phyloP scores from a whole-genome alignment of 2,113 vertebrate species.

The Chaetodon auriga region DNA sequence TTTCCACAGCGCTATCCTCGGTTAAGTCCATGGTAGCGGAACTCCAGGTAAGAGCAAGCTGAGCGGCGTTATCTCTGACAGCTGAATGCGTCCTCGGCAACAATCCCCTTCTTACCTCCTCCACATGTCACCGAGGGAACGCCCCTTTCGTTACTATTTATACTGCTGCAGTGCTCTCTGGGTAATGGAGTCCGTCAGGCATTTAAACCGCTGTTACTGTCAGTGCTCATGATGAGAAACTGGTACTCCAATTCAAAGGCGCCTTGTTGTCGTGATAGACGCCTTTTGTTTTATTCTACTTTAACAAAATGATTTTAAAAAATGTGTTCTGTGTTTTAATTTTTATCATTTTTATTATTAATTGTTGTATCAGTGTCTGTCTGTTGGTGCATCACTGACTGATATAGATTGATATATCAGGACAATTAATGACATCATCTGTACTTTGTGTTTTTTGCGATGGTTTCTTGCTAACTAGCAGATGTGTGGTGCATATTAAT shows the following conservation, averaged over 20 bases:
- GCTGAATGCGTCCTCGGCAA: conserved; percentile 73
- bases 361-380: too few relatives aligned
- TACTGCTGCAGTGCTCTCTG: conserved; percentile 66
- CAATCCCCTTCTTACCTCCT: conserved; percentile 83
- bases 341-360: background rate
- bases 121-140: conserved; percentile 82
- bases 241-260: background rate
- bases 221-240: background rate
- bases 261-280: background rate
- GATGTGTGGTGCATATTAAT: background rate
- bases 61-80: conserved; percentile 78
- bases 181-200: conserved; percentile 76
- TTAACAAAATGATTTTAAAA: too few relatives aligned
- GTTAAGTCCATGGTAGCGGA: conserved; percentile 84
- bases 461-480: background rate
- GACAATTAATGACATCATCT: background rate
- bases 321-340: too few relatives aligned
- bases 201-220: background rate
- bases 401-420: background rate
- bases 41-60: conserved; percentile 74
- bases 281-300: background rate
- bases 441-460: background rate
- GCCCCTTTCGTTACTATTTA: conserved; percentile 77
- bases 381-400: background rate
- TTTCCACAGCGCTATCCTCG: conserved; percentile 74